Conservation (phyloP, 2,888 invertebrate species). For the Criorhina ranunculi region DNA sequence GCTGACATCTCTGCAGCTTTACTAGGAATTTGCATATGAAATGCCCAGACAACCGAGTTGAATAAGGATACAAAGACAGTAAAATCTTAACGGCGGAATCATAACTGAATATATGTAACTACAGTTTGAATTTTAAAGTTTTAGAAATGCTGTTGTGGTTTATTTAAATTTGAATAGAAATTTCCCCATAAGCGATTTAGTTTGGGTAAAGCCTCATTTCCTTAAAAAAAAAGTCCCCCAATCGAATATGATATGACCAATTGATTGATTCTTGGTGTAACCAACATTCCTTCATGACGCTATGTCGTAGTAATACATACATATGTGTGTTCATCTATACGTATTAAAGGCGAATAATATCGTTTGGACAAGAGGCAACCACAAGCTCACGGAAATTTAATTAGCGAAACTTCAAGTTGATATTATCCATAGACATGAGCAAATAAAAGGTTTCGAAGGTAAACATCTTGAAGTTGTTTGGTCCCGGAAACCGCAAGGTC, state of each 20-base stretch:
- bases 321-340: too few relatives aligned
- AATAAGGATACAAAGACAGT: constrained; percentile 1
- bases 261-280: too few relatives aligned
- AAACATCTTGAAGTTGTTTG: constrained; percentile 24
- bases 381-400: constrained; percentile 26
- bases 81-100: background rate
- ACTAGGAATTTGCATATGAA: constrained; percentile 39
- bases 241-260: too few relatives aligned
- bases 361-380: background rate
- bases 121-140: background rate
- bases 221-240: too few relatives aligned
- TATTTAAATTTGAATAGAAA: too few relatives aligned
- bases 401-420: constrained; percentile 17
- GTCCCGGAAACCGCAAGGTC: constrained; percentile 31
- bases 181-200: too few relatives aligned
- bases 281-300: too few relatives aligned
- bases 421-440: background rate
- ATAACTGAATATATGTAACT: background rate
- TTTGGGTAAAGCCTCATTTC: too few relatives aligned
- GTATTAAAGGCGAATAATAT: too few relatives aligned
- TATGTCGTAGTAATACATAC: too few relatives aligned
- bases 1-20: constrained; percentile 20
- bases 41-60: background rate
- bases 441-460: constrained; percentile 15
- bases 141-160: too few relatives aligned